phyloP scores from a whole-genome alignment of 2,888 invertebrate genomes.

The Ferrisia virgata region DNA sequence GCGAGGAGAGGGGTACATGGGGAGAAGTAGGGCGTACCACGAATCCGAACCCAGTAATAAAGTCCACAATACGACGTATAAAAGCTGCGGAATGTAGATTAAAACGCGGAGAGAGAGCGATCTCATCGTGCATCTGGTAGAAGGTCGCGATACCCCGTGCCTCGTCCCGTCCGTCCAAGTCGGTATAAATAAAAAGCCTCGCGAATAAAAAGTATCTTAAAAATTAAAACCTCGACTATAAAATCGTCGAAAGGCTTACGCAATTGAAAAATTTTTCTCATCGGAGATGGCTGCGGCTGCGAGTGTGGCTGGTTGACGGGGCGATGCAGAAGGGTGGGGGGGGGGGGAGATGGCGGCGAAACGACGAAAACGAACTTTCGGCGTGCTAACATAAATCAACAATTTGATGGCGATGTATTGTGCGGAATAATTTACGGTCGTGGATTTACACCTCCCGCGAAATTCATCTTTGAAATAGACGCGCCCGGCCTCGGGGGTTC shows the following conservation, averaged over 20 bases:
- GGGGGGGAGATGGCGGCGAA: background rate
- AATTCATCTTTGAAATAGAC: conserved; percentile 35
- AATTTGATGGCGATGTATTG: conserved; percentile 38
- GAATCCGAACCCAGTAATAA: too few species aligned
- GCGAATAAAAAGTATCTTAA: background rate
- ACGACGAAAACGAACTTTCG: conserved; percentile 3
- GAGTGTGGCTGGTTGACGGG: too few species aligned
- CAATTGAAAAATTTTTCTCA: background rate
- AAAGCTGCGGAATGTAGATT: background rate
- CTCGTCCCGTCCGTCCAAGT: too few species aligned
- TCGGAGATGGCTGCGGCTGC: too few species aligned
- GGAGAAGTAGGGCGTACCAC: too few species aligned
- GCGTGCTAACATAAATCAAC: conserved; percentile 33
- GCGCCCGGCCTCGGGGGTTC: background rate
- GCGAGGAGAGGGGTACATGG: too few species aligned
- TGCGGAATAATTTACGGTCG: conserved; percentile 32
- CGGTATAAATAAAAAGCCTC: too few species aligned
- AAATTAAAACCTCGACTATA: background rate
- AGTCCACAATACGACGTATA: too few species aligned
- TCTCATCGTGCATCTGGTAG: too few species aligned
- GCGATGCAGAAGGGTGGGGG: background rate
- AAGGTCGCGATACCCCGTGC: too few species aligned
- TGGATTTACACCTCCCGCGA: conserved; percentile 27
- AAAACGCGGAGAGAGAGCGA: background rate
- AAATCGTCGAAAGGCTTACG: background rate